Evolutionary conservation across 2,888 invertebrate genomes (phyloP).

Genomic region (Pediacus dermestoides): DNA sequence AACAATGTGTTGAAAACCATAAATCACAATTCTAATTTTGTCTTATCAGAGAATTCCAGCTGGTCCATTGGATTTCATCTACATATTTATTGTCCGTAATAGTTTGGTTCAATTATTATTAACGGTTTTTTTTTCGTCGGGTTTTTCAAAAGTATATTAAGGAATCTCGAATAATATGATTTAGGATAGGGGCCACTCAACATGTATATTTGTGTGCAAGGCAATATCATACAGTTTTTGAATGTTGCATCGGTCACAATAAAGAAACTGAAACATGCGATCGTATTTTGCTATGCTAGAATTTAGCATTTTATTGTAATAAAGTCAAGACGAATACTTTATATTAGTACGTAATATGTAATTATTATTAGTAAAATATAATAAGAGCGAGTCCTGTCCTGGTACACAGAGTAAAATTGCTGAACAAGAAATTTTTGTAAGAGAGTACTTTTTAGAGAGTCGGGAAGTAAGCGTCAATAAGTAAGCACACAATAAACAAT

Average conservation of each 20-base stretch:
- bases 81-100: conserved; percentile 30
- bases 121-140: neutral
- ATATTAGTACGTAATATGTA: too few species aligned
- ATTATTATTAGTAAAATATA: too few species aligned
- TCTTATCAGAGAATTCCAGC: conserved; percentile 27
- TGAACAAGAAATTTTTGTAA: too few species aligned
- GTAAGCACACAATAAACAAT: too few species aligned
- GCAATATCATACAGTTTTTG: conserved; percentile 25
- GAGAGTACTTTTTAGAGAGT: too few species aligned
- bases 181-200: conserved; percentile 23
- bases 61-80: conserved; percentile 29
- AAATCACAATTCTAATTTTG: conserved; percentile 32
- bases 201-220: too few species aligned
- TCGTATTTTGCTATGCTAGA: conserved; percentile 31
- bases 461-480: too few species aligned
- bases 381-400: too few species aligned
- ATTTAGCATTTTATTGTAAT: conserved; percentile 44
- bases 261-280: conserved; percentile 35
- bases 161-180: conserved; percentile 23
- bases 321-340: too few species aligned
- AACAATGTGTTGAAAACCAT: too few species aligned
- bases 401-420: too few species aligned
- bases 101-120: conserved; percentile 1
- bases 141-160: neutral
- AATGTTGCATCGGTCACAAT: conserved; percentile 27